Evolutionary conservation across 30 jellyfish, hydroid and myxozoan species (phyloP), one percentile per base, ranked within the genome.

Genomic region (Hydractinia symbiolongicarpus): DNA sequence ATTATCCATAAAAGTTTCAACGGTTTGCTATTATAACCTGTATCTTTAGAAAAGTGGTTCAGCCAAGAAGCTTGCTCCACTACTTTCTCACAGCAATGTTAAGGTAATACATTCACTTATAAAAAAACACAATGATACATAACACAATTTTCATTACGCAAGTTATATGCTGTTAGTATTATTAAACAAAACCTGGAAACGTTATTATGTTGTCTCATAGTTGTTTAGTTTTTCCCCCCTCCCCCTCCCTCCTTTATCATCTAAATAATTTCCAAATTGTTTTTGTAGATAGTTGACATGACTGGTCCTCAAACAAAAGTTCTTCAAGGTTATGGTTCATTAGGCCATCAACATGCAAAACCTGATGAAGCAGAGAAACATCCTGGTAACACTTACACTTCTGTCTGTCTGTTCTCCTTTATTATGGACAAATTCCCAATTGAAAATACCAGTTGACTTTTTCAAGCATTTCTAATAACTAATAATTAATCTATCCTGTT

Each of bases 291-390:
- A 54, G 97, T 94, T 13, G 99, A 94, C 72, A 94, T 94, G 99
- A 94, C 99, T 60, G 99, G 99, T 8, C 96, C 96, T 56, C 96
- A 94, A 53, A 86, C 97, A 21, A 88, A 85, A 60, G 85, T 94
- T 8, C 70, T 88, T 64, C 86, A 91, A 10, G 99, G 99, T 6
- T 94, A 94, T 69, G 91, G 95, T 2, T 81, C 99, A 20, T 73
- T 94, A 53, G 96, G 96, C 9, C 95, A 88, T 19, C 91, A 93
- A 70, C 98, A 87, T 83, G 98, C 92, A 64, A 93, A 93, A 79
- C 98, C 98, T 14, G 96, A 88, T 61, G 90, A 87, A 71, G 51
- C 90, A 14, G 88, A 84, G 5, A 64, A 66, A 74, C 74, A 6
- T 64, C 74, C 40, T n/a, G 74, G 74, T 64, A 64, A 64, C 40